Evolutionary conservation across 2,113 vertebrate genomes (phyloP).

Genomic region (Ceyx cyanopectus): DNA sequence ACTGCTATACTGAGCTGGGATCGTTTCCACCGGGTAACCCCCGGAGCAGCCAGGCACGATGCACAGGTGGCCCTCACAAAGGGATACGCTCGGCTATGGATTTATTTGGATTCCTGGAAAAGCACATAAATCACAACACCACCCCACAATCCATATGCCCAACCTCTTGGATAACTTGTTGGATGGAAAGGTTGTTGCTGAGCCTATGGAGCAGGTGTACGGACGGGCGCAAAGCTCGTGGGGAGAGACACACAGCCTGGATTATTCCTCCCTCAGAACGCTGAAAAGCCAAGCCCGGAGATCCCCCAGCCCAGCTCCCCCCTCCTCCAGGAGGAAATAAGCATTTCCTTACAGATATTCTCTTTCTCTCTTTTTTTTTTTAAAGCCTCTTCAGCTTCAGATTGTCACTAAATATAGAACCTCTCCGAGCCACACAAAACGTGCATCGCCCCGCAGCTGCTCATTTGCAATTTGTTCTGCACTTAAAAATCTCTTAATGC

Average conservation of each 20-base stretch:
- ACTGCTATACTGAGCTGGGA: slow-evolving; percentile 30
- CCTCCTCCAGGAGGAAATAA: slow-evolving; percentile 48
- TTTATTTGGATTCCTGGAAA: slow-evolving; percentile 42
- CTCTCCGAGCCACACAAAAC: slow-evolving; percentile 25
- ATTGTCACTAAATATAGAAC: slow-evolving; percentile 49
- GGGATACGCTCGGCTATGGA: not conserved
- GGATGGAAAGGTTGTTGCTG: slow-evolving; percentile 1
- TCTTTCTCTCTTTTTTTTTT: not conserved
- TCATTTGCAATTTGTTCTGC: slow-evolving; percentile 59
- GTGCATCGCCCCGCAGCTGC: slow-evolving; percentile 41
- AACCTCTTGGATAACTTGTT: not conserved
- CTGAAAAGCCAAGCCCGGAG: not conserved
- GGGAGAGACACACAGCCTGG: not conserved
- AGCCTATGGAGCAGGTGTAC: slow-evolving; percentile 40
- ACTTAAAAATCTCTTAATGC: slow-evolving; percentile 67
- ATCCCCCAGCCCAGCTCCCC: slow-evolving; percentile 9
- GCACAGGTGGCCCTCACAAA: slow-evolving; percentile 49
- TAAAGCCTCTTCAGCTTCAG: slow-evolving; percentile 27
- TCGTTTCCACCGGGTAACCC: slow-evolving; percentile 39
- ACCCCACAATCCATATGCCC: not conserved
- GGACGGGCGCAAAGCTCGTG: not conserved
- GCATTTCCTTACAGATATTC: slow-evolving; percentile 60
- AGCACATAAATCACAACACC: slow-evolving; percentile 15
- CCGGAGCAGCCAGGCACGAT: not conserved
- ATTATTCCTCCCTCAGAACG: slow-evolving; percentile 40